Conservation (phyloP, 2,797 vertebrate species). For the Chelidonichthys spinosus region DNA sequence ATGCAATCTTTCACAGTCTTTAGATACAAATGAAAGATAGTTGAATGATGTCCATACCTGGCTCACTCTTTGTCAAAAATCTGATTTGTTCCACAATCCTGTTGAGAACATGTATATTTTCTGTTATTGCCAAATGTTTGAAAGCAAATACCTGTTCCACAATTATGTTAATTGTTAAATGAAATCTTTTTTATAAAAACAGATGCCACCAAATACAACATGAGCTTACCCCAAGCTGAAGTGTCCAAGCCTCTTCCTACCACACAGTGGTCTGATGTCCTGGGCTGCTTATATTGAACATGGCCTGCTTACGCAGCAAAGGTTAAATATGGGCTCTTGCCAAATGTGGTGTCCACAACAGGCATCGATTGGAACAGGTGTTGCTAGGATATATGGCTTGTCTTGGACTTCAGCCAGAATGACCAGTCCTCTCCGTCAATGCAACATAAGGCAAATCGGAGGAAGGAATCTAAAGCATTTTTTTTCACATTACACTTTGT, state of each 20-base stretch:
- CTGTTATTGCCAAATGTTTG: not conserved
- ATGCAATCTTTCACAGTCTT: not conserved
- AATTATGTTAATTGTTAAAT: not conserved
- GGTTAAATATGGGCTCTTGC: conserved; percentile 40
- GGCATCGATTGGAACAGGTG: not conserved
- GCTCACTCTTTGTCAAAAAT: conserved; percentile 15
- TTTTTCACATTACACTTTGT: not conserved
- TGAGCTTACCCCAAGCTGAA: conserved; percentile 44
- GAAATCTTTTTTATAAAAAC: no score
- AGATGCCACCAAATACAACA: not conserved
- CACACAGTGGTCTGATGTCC: conserved; percentile 7
- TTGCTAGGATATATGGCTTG: not conserved
- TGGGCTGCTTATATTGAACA: conserved; percentile 38
- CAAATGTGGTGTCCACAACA: conserved; percentile 41
- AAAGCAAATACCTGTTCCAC: not conserved
- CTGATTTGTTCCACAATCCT: conserved; percentile 43
- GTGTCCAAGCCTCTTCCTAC: conserved; percentile 26
- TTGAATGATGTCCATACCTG: conserved; percentile 25
- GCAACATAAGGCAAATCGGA: not conserved
- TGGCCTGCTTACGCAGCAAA: conserved; percentile 12
- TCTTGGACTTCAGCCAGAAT: not conserved
- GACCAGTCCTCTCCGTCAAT: no score
- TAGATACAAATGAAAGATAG: not conserved
- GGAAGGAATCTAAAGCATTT: not conserved
- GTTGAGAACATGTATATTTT: conserved; percentile 23